Percentiles rank a stretch among this genome's conserved stretches.
Conservation (phyloP, 2,797 vertebrate genomes). For the Threskiornis aethiopicus region DNA sequence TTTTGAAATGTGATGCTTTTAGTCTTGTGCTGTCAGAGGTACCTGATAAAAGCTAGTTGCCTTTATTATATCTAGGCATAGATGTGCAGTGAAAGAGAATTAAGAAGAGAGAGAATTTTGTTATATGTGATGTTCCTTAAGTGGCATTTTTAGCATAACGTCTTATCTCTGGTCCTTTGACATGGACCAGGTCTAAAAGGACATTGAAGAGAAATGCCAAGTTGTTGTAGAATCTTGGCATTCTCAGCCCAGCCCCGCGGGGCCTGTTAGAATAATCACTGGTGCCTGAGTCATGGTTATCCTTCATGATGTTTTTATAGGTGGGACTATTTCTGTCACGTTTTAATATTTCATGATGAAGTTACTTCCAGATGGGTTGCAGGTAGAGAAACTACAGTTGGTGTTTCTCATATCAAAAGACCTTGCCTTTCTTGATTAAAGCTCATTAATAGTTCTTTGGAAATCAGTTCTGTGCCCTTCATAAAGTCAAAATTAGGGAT, state of each 20-base stretch:
- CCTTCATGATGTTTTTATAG: neutral
- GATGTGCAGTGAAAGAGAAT: neutral
- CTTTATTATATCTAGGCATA: neutral
- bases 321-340: neutral
- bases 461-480: neutral
- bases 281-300: neutral
- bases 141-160: neutral
- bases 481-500: neutral
- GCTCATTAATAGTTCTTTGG: neutral
- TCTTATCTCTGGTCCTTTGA: neutral
- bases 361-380: neutral
- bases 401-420: neutral
- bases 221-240: neutral
- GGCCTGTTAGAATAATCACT: neutral
- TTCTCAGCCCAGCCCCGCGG: neutral
- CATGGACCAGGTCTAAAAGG: neutral
- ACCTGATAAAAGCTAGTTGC: neutral
- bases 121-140: neutral
- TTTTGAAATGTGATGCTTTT: neutral
- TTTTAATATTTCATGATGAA: neutral
- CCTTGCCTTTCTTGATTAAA: neutral
- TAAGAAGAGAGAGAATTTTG: neutral
- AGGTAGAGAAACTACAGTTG: neutral
- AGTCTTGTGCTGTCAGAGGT: neutral
- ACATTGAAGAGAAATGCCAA: neutral